These are phyloP conservation scores for Poecilia latipinna DNA, from an alignment of 2,113 vertebrate genomes.

Conservation along the genomic window DNA sequence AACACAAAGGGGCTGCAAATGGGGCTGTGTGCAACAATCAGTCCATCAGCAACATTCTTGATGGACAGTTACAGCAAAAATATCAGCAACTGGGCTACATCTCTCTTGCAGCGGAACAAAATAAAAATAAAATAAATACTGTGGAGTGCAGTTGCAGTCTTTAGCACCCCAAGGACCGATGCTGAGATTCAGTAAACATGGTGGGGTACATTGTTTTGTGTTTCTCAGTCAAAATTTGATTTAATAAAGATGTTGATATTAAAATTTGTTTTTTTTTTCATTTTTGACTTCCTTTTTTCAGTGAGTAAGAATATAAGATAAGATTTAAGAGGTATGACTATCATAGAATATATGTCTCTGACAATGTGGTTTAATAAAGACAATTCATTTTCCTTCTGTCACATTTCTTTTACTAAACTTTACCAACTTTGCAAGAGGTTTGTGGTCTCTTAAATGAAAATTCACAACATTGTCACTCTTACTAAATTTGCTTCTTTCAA, in stretches of 20 bases:
- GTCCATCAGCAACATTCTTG: neutral
- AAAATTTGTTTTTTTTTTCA: too few species aligned
- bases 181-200: neutral
- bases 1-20: neutral
- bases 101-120: neutral
- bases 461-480: too few species aligned
- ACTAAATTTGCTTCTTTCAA: neutral
- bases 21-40: neutral
- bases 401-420: neutral
- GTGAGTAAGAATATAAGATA: too few species aligned
- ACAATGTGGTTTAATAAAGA: neutral
- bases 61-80: neutral
- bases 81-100: neutral
- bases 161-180: neutral
- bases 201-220: neutral
- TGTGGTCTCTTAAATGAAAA: too few species aligned
- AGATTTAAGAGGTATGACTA: neutral
- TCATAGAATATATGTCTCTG: neutral
- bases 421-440: too few species aligned
- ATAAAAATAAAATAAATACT: neutral
- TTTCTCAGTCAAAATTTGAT: neutral
- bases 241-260: neutral
- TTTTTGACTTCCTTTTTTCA: too few species aligned
- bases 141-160: neutral
- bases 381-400: neutral